phyloP scores from a whole-genome alignment of 2,797 vertebrate genomes.

The Varecia variegata region DNA sequence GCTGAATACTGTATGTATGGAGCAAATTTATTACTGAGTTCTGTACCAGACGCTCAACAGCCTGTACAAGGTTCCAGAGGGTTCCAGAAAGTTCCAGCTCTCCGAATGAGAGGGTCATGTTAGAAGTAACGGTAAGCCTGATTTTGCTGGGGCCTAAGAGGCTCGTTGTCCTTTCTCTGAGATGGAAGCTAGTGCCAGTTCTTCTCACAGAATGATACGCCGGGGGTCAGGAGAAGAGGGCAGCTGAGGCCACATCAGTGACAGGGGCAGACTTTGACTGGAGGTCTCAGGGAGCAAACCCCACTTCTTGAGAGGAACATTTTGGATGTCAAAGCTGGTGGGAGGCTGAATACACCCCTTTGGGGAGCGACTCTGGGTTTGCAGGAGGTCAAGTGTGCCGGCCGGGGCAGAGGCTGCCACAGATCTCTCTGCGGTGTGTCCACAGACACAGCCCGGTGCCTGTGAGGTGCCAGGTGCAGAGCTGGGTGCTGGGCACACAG shows the following conservation, averaged over 20 bases:
- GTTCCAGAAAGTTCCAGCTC: neutral
- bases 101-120: neutral
- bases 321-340: too few relatives aligned
- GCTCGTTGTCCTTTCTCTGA: neutral
- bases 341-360: neutral
- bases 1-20: neutral
- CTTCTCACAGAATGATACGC: neutral
- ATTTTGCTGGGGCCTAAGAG: neutral
- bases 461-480: rapidly evolving
- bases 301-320: rapidly evolving
- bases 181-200: rapidly evolving
- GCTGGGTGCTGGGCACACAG: neutral
- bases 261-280: neutral
- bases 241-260: rapidly evolving
- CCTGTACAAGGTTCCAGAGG: neutral
- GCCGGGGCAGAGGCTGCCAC: neutral
- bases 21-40: neutral
- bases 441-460: rapidly evolving
- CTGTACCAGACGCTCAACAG: neutral
- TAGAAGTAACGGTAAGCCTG: neutral
- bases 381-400: too few relatives aligned
- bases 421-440: rapidly evolving
- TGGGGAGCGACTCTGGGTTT: neutral
- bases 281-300: neutral
- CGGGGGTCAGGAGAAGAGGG: too few relatives aligned